phyloP scores from a whole-genome alignment of 2,797 vertebrate genomes.

The Urophycis tenuis region DNA sequence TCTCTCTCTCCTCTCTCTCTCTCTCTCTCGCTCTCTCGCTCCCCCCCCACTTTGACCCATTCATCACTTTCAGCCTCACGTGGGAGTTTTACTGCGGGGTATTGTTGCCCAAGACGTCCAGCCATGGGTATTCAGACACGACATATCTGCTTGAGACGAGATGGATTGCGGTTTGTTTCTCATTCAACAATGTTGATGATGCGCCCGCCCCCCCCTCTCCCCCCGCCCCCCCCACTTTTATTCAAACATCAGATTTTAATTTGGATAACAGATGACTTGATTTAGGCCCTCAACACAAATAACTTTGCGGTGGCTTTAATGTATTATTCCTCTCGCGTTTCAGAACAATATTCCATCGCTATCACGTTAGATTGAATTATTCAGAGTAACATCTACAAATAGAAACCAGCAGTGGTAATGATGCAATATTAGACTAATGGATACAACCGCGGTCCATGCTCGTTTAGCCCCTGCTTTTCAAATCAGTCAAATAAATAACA shows the following conservation, averaged over 20 bases:
- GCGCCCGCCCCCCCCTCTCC: neutral
- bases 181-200: neutral
- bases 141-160: conserved; percentile 12
- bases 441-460: neutral
- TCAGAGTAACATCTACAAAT: neutral
- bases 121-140: neutral
- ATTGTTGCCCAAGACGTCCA: neutral
- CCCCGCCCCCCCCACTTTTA: neutral
- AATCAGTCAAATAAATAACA: neutral
- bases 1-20: neutral
- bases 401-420: neutral
- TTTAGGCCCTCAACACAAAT: neutral
- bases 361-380: neutral
- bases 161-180: neutral
- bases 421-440: neutral
- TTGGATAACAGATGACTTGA: conserved; percentile 2
- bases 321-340: neutral
- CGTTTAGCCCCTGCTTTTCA: neutral
- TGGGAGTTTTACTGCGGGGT: neutral
- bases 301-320: neutral
- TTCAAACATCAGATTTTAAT: neutral
- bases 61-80: neutral
- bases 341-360: neutral
- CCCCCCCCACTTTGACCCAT: neutral
- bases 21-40: neutral